Conservation (phyloP, 2,888 invertebrate species). For the Rhodophaea formosa region DNA sequence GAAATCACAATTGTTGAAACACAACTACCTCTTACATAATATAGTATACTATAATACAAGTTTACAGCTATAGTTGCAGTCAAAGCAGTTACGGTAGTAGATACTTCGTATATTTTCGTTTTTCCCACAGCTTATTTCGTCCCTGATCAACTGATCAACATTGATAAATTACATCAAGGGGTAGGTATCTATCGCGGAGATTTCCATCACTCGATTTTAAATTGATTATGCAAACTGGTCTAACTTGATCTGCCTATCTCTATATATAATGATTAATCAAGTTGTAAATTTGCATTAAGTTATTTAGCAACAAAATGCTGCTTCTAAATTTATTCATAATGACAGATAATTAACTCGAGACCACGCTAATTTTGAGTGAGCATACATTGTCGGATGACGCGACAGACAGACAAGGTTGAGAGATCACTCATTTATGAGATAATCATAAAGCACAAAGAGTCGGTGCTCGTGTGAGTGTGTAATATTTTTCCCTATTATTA, state of each 20-base stretch:
- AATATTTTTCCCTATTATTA: constrained; percentile 59
- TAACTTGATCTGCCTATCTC: constrained; percentile 21
- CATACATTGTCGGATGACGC: constrained; percentile 15
- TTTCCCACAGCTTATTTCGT: not conserved
- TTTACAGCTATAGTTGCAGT: too few relatives aligned
- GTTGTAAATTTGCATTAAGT: constrained; percentile 21
- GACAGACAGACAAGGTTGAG: constrained; percentile 30
- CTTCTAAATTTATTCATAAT: constrained; percentile 8
- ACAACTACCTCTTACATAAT: too few relatives aligned
- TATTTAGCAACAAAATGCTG: constrained; percentile 16
- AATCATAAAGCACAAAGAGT: constrained; percentile 30
- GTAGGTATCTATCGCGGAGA: constrained; percentile 2
- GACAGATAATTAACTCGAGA: constrained; percentile 9
- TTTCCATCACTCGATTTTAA: constrained; percentile 19
- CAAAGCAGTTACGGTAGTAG: not conserved
- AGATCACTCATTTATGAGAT: constrained; percentile 36
- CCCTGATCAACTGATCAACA: not conserved
- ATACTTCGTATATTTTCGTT: not conserved
- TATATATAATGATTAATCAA: constrained; percentile 24
- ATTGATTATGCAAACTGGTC: constrained; percentile 24
- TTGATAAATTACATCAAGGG: constrained; percentile 2
- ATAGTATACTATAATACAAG: too few relatives aligned
- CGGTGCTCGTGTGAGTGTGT: constrained; percentile 16
- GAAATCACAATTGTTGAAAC: not conserved
- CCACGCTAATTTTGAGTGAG: constrained; percentile 10